Conservation (phyloP, 2,113 vertebrate genomes). For the Plotosus lineatus region DNA sequence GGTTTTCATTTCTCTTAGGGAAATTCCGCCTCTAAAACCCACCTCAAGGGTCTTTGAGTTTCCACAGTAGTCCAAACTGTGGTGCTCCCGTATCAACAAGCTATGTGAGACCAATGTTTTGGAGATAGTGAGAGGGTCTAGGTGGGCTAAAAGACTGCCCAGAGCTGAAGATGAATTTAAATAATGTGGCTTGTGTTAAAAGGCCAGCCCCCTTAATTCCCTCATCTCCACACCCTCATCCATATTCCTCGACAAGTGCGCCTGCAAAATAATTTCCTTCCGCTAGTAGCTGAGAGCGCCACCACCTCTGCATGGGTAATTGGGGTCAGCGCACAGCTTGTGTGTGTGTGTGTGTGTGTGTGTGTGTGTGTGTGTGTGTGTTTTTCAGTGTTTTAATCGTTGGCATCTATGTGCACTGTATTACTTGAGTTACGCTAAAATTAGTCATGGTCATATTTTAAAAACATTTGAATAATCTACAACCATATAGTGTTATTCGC, state of each 20-base stretch:
- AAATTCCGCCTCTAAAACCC: no score
- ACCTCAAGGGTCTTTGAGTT: no score
- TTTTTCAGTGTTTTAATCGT: constrained; percentile 15
- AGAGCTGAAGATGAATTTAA: constrained; percentile 50
- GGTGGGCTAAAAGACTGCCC: constrained; percentile 14
- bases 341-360: constrained; percentile 37
- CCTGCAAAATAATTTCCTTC: constrained; percentile 60
- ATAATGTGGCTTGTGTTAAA: constrained; percentile 58
- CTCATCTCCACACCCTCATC: constrained; percentile 69
- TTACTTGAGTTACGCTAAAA: not conserved
- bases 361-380: constrained; percentile 56
- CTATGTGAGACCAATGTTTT: no score
- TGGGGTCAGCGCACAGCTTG: constrained; percentile 74
- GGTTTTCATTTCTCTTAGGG: no score
- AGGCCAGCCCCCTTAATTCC: constrained; percentile 65
- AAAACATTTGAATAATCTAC: not conserved
- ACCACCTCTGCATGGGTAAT: constrained; percentile 80
- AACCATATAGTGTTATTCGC: no score
- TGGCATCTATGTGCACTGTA: not conserved
- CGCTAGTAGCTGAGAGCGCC: constrained; percentile 51
- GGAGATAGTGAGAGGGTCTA: not conserved
- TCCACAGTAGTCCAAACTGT: no score
- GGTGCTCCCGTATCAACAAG: no score
- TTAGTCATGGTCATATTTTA: not conserved
- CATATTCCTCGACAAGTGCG: constrained; percentile 67